phyloP scores from a whole-genome alignment of 2,797 vertebrate genomes.

The Hirundo rustica region DNA sequence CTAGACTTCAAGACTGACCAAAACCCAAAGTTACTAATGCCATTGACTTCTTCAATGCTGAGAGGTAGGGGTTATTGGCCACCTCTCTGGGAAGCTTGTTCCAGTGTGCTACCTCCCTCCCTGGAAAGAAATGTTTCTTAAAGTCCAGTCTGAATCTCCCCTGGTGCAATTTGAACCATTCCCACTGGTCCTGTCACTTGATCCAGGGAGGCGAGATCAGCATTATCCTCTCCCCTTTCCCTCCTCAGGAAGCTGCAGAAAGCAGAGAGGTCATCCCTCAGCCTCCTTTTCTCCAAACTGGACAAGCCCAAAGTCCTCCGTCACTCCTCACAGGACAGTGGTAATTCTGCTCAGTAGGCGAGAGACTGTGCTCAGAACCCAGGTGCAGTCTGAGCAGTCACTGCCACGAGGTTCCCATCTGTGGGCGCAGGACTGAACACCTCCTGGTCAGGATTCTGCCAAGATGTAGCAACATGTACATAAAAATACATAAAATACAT shows the following conservation, averaged over 20 bases:
- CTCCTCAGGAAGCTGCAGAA: background rate
- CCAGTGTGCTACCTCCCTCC: background rate
- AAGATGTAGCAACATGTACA: rapidly evolving
- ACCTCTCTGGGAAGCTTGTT: background rate
- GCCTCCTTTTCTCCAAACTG: background rate
- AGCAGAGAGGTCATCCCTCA: background rate
- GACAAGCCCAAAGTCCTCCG: background rate
- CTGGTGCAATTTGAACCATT: background rate
- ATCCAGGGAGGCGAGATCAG: background rate
- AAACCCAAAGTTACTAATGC: background rate
- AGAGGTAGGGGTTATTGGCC: rapidly evolving
- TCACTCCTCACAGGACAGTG: rapidly evolving
- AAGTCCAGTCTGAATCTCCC: background rate
- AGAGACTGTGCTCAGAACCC: background rate
- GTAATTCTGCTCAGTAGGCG: background rate
- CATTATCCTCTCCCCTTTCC: background rate
- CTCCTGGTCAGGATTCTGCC: background rate
- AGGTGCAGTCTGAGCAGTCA: background rate
- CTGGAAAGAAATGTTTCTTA: background rate
- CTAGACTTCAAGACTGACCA: background rate
- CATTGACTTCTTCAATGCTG: background rate
- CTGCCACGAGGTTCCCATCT: rapidly evolving
- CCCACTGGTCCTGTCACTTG: rapidly evolving
- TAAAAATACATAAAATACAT: background rate
- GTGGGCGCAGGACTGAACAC: rapidly evolving